These are phyloP conservation scores for Oikopleura albicans DNA, from an alignment of 23 tunicate species.

Conservation along the genomic window DNA sequence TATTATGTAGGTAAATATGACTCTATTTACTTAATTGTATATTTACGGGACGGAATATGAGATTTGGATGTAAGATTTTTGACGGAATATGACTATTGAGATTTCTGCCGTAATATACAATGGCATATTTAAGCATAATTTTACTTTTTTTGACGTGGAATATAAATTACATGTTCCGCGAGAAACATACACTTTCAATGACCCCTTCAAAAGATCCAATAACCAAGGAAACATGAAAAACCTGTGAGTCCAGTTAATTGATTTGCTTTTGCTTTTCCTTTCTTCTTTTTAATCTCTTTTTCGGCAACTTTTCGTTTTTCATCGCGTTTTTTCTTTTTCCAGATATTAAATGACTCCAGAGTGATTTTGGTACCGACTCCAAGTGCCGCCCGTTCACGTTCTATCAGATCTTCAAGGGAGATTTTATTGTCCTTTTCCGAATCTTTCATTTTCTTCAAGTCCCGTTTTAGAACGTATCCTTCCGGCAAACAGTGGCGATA, in stretches of 20 bases:
- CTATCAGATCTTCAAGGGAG: conserved; percentile 77
- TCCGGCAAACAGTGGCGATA: conserved; percentile 75
- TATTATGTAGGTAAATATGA: no score
- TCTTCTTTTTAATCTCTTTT: conserved; percentile 43
- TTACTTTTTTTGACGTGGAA: no score
- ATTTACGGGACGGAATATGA: no score
- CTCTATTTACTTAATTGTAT: no score
- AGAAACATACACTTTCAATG: no score
- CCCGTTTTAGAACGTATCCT: conserved; percentile 63
- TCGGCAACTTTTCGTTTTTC: conserved; percentile 44
- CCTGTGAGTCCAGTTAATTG: conserved; percentile 5
- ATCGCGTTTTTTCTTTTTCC: conserved; percentile 71
- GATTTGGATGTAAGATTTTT: no score
- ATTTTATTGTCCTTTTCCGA: conserved; percentile 35
- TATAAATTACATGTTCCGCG: no score
- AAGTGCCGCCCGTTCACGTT: conserved; percentile 87
- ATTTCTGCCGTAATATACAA: no score
- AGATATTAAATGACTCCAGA: conserved; percentile 47
- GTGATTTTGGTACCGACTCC: conserved; percentile 66
- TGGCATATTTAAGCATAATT: no score
- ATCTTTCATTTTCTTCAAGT: conserved; percentile 73
- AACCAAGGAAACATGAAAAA: no score
- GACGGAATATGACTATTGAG: no score
- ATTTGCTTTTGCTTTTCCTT: conserved; percentile 24
- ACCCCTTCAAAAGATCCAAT: no score